Conservation (phyloP, 2,113 vertebrate genomes). For the Muntiacus reevesi region DNA sequence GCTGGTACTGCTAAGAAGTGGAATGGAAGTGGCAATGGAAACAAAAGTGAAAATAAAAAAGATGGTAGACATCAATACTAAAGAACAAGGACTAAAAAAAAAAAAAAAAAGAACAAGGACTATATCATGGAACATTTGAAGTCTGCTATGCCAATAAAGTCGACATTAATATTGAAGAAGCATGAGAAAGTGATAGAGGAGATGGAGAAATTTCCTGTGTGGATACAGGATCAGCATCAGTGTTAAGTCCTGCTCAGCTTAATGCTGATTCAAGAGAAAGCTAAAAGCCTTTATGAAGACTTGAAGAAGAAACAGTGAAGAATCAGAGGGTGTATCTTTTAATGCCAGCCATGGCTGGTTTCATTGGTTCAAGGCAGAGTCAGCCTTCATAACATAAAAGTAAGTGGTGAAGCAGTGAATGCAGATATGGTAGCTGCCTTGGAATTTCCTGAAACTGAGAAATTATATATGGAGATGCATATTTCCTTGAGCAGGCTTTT, state of each 20-base stretch:
- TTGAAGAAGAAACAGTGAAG: neutral
- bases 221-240: neutral
- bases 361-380: neutral
- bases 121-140: neutral
- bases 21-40: too few species aligned
- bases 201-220: neutral
- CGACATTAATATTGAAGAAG: neutral
- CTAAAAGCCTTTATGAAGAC: neutral
- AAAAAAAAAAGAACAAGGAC: neutral
- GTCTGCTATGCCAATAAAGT: neutral
- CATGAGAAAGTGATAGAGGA: neutral
- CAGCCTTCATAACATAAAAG: neutral
- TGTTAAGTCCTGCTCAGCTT: neutral
- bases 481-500: neutral
- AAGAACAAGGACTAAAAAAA: neutral
- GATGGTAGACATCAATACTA: neutral
- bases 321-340: neutral
- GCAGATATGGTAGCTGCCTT: neutral
- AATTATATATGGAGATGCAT: neutral
- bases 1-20: neutral
- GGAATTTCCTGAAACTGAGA: neutral
- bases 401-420: neutral
- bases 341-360: neutral
- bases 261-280: neutral
- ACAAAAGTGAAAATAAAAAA: neutral